Conservation (phyloP, 2,888 invertebrate species). For the Tromatobia lineatoria region DNA sequence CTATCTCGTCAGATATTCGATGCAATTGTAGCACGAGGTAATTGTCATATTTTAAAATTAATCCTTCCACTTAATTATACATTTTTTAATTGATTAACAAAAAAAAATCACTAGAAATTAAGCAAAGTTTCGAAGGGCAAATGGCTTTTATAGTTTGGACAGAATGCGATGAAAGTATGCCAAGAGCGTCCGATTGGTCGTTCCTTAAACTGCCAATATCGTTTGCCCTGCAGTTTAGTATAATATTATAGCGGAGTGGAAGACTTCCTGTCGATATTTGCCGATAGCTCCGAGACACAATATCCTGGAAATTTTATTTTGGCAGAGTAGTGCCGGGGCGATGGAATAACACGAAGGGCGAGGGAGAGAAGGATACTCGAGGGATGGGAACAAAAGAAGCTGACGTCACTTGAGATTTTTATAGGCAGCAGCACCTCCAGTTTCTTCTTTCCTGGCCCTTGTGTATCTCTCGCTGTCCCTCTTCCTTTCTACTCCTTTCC, state of each 20-base stretch:
- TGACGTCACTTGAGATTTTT: constrained; percentile 58
- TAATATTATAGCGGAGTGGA: constrained; percentile 3
- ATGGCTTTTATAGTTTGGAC: neutral
- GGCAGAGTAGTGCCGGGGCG: neutral
- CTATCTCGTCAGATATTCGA: no score
- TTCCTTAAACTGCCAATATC: constrained; percentile 8
- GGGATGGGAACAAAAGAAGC: constrained; percentile 32
- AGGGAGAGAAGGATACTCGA: constrained; percentile 10
- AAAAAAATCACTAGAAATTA: neutral
- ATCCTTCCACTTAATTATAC: neutral
- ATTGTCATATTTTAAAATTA: neutral
- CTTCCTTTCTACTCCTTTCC: constrained; percentile 17
- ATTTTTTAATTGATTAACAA: neutral
- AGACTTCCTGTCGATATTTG: constrained; percentile 36
- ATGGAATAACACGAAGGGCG: constrained; percentile 35
- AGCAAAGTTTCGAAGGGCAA: neutral
- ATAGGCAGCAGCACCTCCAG: constrained; percentile 41
- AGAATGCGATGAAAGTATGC: neutral
- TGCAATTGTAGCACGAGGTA: no score
- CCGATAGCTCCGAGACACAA: constrained; percentile 26
- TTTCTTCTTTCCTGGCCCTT: constrained; percentile 20
- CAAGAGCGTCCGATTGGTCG: neutral
- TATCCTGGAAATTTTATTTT: constrained; percentile 45
- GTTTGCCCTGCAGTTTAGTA: constrained; percentile 8
- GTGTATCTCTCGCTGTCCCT: constrained; percentile 2